Percentiles rank a stretch among this genome's conserved stretches.
These are phyloP conservation scores for Ostrea edulis DNA, from an alignment of 1,140 invertebrate species.

Conservation along the genomic window DNA sequence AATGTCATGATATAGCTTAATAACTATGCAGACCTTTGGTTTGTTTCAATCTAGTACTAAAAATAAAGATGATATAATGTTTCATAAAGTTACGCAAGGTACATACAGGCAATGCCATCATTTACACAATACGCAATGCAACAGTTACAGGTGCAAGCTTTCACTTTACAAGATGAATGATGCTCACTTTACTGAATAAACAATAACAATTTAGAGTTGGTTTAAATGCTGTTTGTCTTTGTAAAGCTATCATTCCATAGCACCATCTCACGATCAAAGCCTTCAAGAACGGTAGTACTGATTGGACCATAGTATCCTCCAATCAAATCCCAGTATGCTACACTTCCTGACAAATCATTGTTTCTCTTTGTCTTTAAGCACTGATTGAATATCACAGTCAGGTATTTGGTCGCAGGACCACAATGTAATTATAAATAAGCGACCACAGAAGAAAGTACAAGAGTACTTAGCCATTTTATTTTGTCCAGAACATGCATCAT, in stretches of 20 bases:
- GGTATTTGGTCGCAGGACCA: background rate
- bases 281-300: background rate
- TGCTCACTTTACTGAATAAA: background rate
- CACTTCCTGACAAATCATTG: background rate
- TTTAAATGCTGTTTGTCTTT: slow-evolving; percentile 16
- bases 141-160: background rate
- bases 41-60: background rate
- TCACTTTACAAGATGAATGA: background rate
- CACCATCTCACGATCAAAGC: background rate
- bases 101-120: background rate
- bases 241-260: slow-evolving; percentile 3
- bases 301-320: background rate
- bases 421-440: background rate
- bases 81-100: background rate
- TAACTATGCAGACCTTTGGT: background rate
- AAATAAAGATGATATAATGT: background rate
- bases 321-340: background rate
- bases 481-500: too few relatives aligned
- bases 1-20: too few relatives aligned
- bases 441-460: background rate
- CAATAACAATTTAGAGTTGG: background rate
- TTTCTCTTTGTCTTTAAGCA: background rate
- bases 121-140: background rate
- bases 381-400: slow-evolving; percentile 12
- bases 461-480: background rate